Evolutionary conservation across 1,140 invertebrate genomes (phyloP).

Genomic region (Drosophila truncata): DNA sequence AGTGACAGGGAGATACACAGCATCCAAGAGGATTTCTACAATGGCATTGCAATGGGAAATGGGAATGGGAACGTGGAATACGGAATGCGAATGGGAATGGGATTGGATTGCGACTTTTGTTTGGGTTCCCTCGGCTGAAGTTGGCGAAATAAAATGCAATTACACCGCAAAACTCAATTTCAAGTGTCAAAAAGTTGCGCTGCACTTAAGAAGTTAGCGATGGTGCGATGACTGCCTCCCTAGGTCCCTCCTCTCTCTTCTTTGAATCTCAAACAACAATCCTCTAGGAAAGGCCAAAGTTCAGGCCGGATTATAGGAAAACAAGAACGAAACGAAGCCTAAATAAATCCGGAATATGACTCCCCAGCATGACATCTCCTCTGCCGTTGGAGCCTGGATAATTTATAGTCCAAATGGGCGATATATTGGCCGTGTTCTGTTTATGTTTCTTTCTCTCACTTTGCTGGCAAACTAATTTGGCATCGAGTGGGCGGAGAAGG

Average conservation of each 20-base stretch:
- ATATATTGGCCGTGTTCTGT: constrained; percentile 66
- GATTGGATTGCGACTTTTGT: constrained; percentile 56
- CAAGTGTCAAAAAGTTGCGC: constrained; percentile 80
- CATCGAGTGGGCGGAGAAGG: constrained; percentile 9
- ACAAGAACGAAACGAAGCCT: constrained; percentile 11
- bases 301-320: constrained; percentile 55
- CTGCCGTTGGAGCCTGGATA: constrained; percentile 16
- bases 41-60: constrained; percentile 16
- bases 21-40: constrained; percentile 20
- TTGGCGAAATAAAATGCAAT: constrained; percentile 79
- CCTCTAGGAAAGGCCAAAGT: constrained; percentile 37
- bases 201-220: constrained; percentile 81
- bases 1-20: constrained; percentile 37
- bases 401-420: constrained; percentile 64
- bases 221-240: neutral
- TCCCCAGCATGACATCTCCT: constrained; percentile 31
- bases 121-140: constrained; percentile 35
- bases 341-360: constrained; percentile 54
- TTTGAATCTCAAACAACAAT: neutral
- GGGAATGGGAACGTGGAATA: constrained; percentile 13
- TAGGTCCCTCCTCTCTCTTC: too few relatives aligned
- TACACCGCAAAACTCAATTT: constrained; percentile 83
- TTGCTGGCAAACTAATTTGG: constrained; percentile 64
- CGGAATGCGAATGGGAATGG: constrained; percentile 20
- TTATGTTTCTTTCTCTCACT: constrained; percentile 47